Base-by-base conservation (phyloP, 2,113 vertebrate species). In the Etheostoma cragini region DNA sequence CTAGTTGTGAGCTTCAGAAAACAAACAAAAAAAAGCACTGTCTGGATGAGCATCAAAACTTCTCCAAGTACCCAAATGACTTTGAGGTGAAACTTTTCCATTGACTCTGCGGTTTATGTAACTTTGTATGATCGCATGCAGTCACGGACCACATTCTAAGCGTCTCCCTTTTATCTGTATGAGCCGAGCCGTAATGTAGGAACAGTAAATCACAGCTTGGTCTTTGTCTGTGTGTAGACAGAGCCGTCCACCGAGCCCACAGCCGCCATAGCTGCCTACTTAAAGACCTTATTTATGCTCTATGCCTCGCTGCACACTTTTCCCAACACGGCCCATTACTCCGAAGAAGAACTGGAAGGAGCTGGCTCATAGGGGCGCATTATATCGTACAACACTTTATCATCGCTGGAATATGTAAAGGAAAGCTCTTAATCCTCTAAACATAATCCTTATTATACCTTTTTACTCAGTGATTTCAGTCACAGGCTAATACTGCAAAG, bases 261-360 rank as follows among this genome's bases (percentile, higher is more conserved):
- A 90, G 87, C 88, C 88, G 78, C 86, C 91, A 88, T 89, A 81
- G 86, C 90, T 80, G 85, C 88, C 92, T 89, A 90, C 90, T 94
- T 93, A 94, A 88, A 93, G 85, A 85, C 91, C 85, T 91, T 92
- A 93, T 94, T 94, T 93, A 94, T 93, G 91, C 91, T 92, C 89
- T 71, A 88, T 71, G 90, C 91, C 85, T 86, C 92, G 53, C 86
- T 91, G 93, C 89, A 89, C 93, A 90, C 92, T 94, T 93, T 90
- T 90, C 89, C 89, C 88, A 92, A 93, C 91, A 92, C 80, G 92
- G 90, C 69, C 89, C 93, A 94, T 94, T 94, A 93, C 92, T 92
- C 89, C 85, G 80, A 84, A 89, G 89, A 88, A 88, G 90, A 91
- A 83, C 89, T 90, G 88, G 86, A 90, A 90, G 90, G 86, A 87